A percentile compares a stretch with the other conserved stretches of the same genome.
Evolutionary conservation across 2,888 invertebrate genomes (phyloP).

Genomic region (Drosophila limbata): DNA sequence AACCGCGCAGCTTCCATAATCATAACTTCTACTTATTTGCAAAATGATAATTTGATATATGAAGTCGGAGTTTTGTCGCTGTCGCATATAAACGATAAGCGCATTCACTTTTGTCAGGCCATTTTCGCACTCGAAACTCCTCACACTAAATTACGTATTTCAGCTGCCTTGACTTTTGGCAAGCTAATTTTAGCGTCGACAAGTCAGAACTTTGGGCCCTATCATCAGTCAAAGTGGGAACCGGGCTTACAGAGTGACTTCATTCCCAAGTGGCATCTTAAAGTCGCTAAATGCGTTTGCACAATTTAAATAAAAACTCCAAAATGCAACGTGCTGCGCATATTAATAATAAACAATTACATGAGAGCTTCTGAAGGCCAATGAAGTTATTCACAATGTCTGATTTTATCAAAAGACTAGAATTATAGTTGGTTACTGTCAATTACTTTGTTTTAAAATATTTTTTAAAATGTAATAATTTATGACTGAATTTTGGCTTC

Average conservation of each 20-base stretch:
- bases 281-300: conserved; percentile 3
- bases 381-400: background rate
- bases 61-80: background rate
- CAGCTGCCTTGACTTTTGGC: conserved; percentile 35
- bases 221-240: conserved; percentile 46
- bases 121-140: conserved; percentile 32
- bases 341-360: background rate
- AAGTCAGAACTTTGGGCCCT: conserved; percentile 18
- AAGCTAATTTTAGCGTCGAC: conserved; percentile 47
- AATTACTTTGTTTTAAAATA: too few species aligned
- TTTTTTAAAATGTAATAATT: background rate
- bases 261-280: conserved; percentile 4
- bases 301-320: conserved; percentile 5
- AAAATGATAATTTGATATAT: conserved; percentile 41
- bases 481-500: too few species aligned
- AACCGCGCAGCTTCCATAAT: conserved; percentile 1
- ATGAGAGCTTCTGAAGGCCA: background rate
- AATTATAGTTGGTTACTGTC: too few species aligned
- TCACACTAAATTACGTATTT: conserved; percentile 21
- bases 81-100: conserved; percentile 42
- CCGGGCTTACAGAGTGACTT: background rate
- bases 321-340: background rate
- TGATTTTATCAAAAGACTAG: background rate
- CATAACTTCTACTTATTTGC: conserved; percentile 32
- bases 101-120: conserved; percentile 54